Evolutionary conservation across 64 coral and sea anemone genomes (phyloP).

Genomic region (Porites australiensis): DNA sequence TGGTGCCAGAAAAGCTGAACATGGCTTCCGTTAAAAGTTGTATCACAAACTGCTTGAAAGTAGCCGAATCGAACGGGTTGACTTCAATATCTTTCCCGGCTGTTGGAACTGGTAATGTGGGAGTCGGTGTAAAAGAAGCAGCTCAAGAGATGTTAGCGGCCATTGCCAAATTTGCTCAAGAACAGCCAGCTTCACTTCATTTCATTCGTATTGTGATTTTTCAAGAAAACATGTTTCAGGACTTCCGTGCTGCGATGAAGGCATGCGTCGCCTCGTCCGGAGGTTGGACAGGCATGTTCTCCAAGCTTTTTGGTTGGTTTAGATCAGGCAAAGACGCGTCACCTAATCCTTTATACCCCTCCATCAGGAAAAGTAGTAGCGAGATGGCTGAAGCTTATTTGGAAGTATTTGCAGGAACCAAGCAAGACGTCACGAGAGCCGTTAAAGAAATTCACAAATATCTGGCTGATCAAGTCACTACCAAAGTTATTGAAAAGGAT

Average conservation of each 20-base stretch:
- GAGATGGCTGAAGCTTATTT: not conserved
- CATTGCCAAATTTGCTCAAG: conserved; percentile 26
- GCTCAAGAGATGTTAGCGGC: not conserved
- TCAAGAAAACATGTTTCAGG: not conserved
- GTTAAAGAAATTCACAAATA: not conserved
- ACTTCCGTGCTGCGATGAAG: conserved; percentile 12
- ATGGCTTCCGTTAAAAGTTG: not conserved
- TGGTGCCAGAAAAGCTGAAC: not conserved
- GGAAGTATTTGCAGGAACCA: not conserved
- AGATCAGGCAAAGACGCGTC: not conserved
- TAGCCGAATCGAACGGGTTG: not conserved
- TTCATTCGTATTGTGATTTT: conserved; percentile 29
- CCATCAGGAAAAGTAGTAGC: not conserved
- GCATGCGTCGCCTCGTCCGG: not conserved
- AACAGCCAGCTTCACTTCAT: not conserved
- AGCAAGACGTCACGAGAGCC: conserved; percentile 1
- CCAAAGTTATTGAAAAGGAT: not conserved
- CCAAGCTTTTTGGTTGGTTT: not conserved
- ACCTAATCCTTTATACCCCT: not conserved
- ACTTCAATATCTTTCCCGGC: conserved; percentile 11
- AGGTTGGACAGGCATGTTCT: not conserved
- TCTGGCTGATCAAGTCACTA: not conserved
- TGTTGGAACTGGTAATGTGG: not conserved
- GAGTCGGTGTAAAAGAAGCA: not conserved
- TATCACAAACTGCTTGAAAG: not conserved